Percentiles rank a stretch among this genome's conserved stretches.
Conservation (phyloP, 2,113 vertebrate species). For the Anser cygnoides region DNA sequence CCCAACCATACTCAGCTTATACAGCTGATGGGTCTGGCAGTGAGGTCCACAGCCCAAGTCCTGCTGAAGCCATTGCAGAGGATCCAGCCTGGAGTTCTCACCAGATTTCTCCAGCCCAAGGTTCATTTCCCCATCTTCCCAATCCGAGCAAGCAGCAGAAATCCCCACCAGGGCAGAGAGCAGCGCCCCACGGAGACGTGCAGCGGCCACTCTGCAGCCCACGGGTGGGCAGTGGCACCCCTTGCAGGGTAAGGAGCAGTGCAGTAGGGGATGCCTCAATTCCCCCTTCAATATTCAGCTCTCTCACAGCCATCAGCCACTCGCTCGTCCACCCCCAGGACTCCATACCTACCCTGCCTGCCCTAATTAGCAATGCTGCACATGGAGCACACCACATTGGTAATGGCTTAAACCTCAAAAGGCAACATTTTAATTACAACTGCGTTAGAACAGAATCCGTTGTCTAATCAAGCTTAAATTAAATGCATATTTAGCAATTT, state of each 20-base stretch:
- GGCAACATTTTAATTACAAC: slow-evolving; percentile 21
- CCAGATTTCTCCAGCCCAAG: not conserved
- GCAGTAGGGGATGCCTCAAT: not conserved
- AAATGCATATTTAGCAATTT: slow-evolving; percentile 64
- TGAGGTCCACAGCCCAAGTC: not conserved
- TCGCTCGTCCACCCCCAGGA: not conserved
- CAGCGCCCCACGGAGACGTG: fast-evolving
- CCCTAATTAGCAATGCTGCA: not conserved
- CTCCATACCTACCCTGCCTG: not conserved
- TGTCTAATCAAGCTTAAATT: slow-evolving; percentile 58
- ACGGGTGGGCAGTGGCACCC: fast-evolving
- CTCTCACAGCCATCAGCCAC: not conserved
- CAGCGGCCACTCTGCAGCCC: fast-evolving
- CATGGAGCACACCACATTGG: not conserved
- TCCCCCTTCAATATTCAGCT: not conserved
- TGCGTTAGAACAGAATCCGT: not conserved
- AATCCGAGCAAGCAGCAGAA: not conserved
- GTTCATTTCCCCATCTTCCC: not conserved
- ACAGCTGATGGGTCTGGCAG: not conserved
- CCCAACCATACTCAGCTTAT: not conserved
- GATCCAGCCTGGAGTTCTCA: not conserved
- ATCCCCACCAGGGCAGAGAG: not conserved
- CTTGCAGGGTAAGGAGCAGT: not conserved
- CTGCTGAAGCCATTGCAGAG: not conserved
- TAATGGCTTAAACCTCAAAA: not conserved